Percentiles rank a stretch among this genome's conserved stretches.
These are phyloP conservation scores for Encarsia formosa DNA, from an alignment of 2,888 invertebrate species.

Conservation along the genomic window DNA sequence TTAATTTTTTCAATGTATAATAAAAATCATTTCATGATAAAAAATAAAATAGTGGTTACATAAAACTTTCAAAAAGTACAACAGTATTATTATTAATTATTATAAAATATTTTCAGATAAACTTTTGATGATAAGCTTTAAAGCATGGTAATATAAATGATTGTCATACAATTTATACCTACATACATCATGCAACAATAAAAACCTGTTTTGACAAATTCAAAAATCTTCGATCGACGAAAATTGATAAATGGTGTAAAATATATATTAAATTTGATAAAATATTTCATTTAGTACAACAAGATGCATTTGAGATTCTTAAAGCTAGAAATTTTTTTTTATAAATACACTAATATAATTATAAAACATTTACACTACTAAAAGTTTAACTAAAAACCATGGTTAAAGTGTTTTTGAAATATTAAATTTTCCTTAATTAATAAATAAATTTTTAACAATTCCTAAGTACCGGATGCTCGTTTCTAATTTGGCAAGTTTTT, in stretches of 20 bases:
- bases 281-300: conserved; percentile 19
- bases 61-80: too few relatives aligned
- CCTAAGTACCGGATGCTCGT: too few relatives aligned
- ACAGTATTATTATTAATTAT: background rate
- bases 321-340: background rate
- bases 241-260: conserved; percentile 20
- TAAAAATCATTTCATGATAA: too few relatives aligned
- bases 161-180: conserved; percentile 16
- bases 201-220: conserved; percentile 20
- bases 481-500: too few relatives aligned
- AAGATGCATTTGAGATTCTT: conserved; percentile 22
- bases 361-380: too few relatives aligned
- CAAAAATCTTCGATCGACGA: conserved; percentile 25
- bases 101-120: background rate
- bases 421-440: background rate
- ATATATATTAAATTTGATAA: conserved; percentile 19
- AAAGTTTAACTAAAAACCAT: background rate
- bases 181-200: conserved; percentile 11
- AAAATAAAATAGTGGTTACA: too few relatives aligned
- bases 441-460: too few relatives aligned
- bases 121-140: conserved; percentile 18
- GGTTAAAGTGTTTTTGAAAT: background rate
- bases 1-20: too few relatives aligned
- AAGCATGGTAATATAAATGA: conserved; percentile 21
- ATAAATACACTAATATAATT: too few relatives aligned